phyloP scores from a whole-genome alignment of 2,797 vertebrate genomes.

The Gephyroberyx darwinii region DNA sequence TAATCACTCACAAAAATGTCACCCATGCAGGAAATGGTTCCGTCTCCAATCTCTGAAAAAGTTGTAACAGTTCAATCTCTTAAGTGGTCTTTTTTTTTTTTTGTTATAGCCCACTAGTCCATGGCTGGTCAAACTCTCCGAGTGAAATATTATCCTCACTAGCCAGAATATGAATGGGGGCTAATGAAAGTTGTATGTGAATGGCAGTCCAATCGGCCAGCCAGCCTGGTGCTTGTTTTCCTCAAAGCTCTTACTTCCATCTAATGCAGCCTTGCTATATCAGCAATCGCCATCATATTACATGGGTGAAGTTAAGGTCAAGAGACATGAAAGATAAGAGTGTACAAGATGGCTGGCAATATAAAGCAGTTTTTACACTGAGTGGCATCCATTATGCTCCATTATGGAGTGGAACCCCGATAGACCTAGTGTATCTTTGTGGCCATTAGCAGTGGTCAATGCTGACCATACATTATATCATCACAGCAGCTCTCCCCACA shows the following conservation, averaged over 20 bases:
- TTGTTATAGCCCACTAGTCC: slow-evolving; percentile 2
- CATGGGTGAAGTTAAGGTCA: slow-evolving; percentile 41
- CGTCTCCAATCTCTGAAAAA: slow-evolving; percentile 18
- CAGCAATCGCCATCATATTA: slow-evolving; percentile 19
- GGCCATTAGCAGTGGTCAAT: slow-evolving; percentile 57
- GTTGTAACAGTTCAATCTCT: slow-evolving; percentile 21
- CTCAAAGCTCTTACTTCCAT: slow-evolving; percentile 15
- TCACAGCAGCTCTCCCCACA: slow-evolving; percentile 44
- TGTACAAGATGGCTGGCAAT: slow-evolving; percentile 53
- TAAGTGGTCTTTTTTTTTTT: slow-evolving; percentile 15
- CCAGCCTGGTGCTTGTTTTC: slow-evolving; percentile 6
- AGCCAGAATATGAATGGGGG: slow-evolving; percentile 3
- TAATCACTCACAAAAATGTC: slow-evolving; percentile 36
- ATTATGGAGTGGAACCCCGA: slow-evolving; percentile 63
- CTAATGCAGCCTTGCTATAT: slow-evolving; percentile 34
- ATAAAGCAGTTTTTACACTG: slow-evolving; percentile 51
- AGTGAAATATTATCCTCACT: background rate
- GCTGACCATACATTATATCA: slow-evolving; percentile 65
- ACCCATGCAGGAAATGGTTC: slow-evolving; percentile 11
- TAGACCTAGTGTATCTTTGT: slow-evolving; percentile 49
- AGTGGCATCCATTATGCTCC: slow-evolving; percentile 71
- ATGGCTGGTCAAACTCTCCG: slow-evolving; percentile 25
- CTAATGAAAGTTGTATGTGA: slow-evolving; percentile 22
- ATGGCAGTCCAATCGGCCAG: slow-evolving; percentile 10
- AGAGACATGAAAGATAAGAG: slow-evolving; percentile 34